Percentiles rank a stretch among this genome's conserved stretches.
These are phyloP conservation scores for Parasteatoda tepidariorum DNA, from an alignment of 1,140 invertebrate species.

Conservation along the genomic window DNA sequence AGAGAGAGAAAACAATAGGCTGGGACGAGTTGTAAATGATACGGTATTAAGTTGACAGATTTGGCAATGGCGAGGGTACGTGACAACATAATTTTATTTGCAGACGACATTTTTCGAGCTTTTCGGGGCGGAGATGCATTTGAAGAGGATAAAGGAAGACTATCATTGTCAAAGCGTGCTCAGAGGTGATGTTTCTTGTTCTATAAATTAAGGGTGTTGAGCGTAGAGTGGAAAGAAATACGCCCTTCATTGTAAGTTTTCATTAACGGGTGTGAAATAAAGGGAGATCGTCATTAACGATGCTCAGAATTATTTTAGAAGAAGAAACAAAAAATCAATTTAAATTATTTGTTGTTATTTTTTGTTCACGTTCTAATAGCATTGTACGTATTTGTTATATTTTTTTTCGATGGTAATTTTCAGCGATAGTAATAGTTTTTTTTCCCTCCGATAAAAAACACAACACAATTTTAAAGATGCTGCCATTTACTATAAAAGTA, in stretches of 20 bases:
- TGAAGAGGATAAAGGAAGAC: background rate
- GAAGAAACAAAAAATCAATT: too few species aligned
- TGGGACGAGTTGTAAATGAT: background rate
- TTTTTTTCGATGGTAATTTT: too few species aligned
- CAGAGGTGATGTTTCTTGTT: background rate
- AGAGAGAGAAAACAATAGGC: background rate
- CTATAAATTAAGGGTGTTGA: conserved; percentile 12
- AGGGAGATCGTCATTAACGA: too few species aligned
- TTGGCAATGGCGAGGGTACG: background rate
- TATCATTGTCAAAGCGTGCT: background rate
- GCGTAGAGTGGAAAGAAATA: background rate
- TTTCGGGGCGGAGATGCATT: background rate
- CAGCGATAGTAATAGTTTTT: too few species aligned
- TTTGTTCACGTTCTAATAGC: too few species aligned
- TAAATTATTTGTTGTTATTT: too few species aligned
- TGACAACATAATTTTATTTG: conserved; percentile 32
- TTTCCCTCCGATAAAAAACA: too few species aligned
- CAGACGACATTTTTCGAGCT: background rate
- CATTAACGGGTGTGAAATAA: conserved; percentile 12
- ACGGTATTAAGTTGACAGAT: conserved; percentile 28
- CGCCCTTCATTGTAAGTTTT: conserved; percentile 10
- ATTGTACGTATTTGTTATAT: too few species aligned
- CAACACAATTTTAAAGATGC: too few species aligned
- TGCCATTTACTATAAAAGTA: too few species aligned
- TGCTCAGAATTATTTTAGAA: too few species aligned